Evolutionary conservation across 2,888 invertebrate genomes (phyloP), one percentile per base, ranked within the genome.

Genomic region (Ditula angustiorana): DNA sequence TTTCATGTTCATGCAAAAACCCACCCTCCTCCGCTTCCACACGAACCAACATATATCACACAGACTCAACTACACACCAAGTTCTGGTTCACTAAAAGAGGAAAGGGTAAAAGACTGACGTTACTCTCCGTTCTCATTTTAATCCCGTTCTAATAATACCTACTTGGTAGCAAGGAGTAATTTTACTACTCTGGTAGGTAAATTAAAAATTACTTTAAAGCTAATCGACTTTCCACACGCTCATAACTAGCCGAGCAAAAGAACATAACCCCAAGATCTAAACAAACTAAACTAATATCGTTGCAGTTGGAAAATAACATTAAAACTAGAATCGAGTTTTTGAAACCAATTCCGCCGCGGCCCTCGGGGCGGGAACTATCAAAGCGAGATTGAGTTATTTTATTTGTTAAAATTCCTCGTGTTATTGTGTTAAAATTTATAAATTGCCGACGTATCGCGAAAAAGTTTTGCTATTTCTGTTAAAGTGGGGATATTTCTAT

Each of bases 241-340:
- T 41, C 13, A 0, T 5, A n/a, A 13, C 35, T 30, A 41, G 16
- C 37, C 13, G 13, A 7, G 19, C 41, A 19, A 41, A 19, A 19
- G 35, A 2, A n/a, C 41, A 41, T 16, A 13, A 7, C n/a, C n/a
- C n/a, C n/a, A 50, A 50, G 50, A 50, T 50, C 49, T 50, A 50
- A 30, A 50, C 50, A 50, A 79, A 70, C 74, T 67, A 61, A 76
- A 77, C 68, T 75, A 73, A 70, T 69, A 68, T 67, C 67, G 67
- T 67, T 74, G 77, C 82, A 77, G 83, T 83, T 78, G 81, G 83
- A 81, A 82, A 83, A 83, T 80, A 68, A 74, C 76, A 83, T 82
- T 82, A 83, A 80, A 84, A 83, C 82, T 81, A 68, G 74, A 77
- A 82, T 83, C 70, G 81, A 83, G 77, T 82, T 80, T 74, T 69